Conservation (phyloP, 2,888 invertebrate genomes). For the Tetramorium bicarinatum region DNA sequence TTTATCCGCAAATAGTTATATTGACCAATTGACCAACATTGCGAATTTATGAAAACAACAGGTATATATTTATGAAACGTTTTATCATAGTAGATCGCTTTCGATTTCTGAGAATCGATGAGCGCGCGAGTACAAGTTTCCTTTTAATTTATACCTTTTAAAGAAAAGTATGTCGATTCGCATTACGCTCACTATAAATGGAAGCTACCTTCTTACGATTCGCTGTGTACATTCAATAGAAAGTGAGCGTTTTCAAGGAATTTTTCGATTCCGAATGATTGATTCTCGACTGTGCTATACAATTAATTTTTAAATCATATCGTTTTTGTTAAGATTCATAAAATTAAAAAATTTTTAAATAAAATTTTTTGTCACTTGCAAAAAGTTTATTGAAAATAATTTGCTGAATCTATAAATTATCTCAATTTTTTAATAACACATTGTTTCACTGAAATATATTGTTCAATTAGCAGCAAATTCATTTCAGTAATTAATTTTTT, state of each 20-base stretch:
- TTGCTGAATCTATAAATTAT: neutral
- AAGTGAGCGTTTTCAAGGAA: slow-evolving; percentile 61
- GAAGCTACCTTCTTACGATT: slow-evolving; percentile 55
- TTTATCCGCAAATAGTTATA: slow-evolving; percentile 9
- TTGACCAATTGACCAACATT: neutral
- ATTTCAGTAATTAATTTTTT: neutral
- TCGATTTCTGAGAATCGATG: slow-evolving; percentile 36
- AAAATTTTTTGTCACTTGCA: neutral
- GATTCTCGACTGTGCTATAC: neutral
- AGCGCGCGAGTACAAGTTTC: slow-evolving; percentile 55
- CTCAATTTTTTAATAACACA: neutral
- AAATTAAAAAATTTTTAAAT: too few relatives aligned
- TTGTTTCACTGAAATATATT: neutral
- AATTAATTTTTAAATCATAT: neutral
- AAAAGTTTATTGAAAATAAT: neutral
- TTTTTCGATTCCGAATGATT: slow-evolving; percentile 6
- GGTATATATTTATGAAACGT: neutral
- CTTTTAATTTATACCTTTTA: slow-evolving; percentile 69
- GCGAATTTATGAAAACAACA: neutral
- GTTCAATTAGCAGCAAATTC: neutral
- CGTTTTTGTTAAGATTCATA: neutral
- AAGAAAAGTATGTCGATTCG: slow-evolving; percentile 68
- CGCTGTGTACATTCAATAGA: slow-evolving; percentile 27
- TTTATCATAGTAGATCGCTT: slow-evolving; percentile 10
- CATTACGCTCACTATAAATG: slow-evolving; percentile 60